A percentile compares a stretch with the other conserved stretches of the same genome.
Conservation (phyloP, 2,113 vertebrate genomes). For the Catharus fuscescens region DNA sequence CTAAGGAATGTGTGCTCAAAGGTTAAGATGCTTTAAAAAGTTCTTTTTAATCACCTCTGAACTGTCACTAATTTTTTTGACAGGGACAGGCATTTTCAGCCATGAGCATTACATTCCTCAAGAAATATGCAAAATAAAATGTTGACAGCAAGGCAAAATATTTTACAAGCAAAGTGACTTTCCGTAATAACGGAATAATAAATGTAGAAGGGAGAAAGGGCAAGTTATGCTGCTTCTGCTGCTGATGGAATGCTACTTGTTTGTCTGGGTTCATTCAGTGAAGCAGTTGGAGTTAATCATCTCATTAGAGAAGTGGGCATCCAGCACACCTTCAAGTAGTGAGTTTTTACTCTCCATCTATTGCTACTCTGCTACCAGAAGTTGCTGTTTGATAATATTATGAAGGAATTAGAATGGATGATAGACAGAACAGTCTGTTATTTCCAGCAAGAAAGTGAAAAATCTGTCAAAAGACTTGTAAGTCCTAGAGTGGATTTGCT, state of each 20-base stretch:
- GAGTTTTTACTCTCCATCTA: background rate
- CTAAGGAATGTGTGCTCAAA: background rate
- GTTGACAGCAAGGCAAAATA: slow-evolving; percentile 48
- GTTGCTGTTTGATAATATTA: background rate
- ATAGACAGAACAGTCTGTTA: background rate
- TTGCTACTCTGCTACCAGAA: background rate
- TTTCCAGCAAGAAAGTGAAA: background rate
- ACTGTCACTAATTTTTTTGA: slow-evolving; percentile 45
- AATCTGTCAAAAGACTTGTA: background rate
- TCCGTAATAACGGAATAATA: slow-evolving; percentile 60
- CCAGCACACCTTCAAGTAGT: background rate
- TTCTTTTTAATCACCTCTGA: background rate
- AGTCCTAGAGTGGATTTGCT: background rate
- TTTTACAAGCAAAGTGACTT: slow-evolving; percentile 52
- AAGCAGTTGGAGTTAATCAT: background rate
- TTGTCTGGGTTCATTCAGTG: background rate
- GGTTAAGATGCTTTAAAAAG: background rate
- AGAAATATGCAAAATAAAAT: slow-evolving; percentile 55
- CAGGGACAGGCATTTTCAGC: slow-evolving; percentile 3
- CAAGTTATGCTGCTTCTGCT: background rate
- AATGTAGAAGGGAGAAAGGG: slow-evolving; percentile 41
- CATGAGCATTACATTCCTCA: background rate
- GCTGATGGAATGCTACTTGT: background rate
- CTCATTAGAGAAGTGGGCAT: background rate
- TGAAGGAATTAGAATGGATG: background rate